These are phyloP conservation scores for Planococcus citri DNA, from an alignment of 1,140 invertebrate genomes.

Conservation along the genomic window DNA sequence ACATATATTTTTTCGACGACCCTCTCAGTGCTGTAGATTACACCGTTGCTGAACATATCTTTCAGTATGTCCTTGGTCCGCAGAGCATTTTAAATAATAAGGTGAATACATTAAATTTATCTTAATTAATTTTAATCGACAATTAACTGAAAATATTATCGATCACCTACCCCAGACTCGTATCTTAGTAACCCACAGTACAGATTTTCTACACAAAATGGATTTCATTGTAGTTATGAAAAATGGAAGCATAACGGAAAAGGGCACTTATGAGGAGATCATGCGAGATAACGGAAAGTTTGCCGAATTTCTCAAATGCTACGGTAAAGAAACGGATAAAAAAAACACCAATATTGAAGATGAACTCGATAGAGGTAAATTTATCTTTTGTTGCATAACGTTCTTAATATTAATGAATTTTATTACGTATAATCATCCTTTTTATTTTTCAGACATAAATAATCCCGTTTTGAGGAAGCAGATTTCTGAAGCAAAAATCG, in stretches of 20 bases:
- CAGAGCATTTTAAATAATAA: conserved; percentile 64
- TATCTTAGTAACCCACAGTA: conserved; percentile 80
- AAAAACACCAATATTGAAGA: conserved; percentile 31
- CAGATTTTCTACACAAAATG: conserved; percentile 73
- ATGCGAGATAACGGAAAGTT: conserved; percentile 68
- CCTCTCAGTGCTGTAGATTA: conserved; percentile 90
- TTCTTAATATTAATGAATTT: too few species aligned
- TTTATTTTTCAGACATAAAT: too few species aligned
- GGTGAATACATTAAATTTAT: conserved; percentile 22
- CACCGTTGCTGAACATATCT: conserved; percentile 91
- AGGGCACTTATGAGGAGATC: conserved; percentile 68
- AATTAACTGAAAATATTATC: neutral
- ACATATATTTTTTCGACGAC: conserved; percentile 89
- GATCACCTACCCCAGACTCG: conserved; percentile 41
- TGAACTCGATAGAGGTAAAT: neutral
- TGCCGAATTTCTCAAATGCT: conserved; percentile 68
- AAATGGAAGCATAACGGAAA: conserved; percentile 69
- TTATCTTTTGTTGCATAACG: neutral
- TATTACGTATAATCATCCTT: too few species aligned
- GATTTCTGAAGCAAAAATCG: too few species aligned
- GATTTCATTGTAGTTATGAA: conserved; percentile 79
- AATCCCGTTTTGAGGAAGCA: too few species aligned
- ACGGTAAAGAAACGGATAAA: conserved; percentile 55
- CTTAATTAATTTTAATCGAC: neutral
- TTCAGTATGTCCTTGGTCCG: conserved; percentile 76